These are phyloP conservation scores for Vanacampus margaritifer DNA, from an alignment of 2,113 vertebrate species.

Conservation along the genomic window DNA sequence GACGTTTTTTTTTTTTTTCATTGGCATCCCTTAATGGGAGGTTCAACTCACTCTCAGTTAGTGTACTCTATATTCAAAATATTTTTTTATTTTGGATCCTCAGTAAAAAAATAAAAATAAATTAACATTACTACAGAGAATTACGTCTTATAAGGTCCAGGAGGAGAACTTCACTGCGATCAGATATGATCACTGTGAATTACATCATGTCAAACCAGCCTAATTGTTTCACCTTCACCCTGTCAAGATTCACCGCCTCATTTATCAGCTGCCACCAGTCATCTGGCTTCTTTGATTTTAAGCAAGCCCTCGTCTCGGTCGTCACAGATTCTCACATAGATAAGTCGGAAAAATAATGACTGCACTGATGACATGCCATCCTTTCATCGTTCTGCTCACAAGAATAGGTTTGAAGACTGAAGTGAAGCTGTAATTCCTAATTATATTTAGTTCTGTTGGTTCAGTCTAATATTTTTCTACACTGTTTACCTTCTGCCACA, in stretches of 20 bases:
- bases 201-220: constrained; percentile 39
- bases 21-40: too few species aligned
- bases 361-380: constrained; percentile 20
- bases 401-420: background rate
- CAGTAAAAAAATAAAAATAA: background rate
- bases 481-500: constrained; percentile 14
- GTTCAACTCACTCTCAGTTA: too few species aligned
- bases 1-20: too few species aligned
- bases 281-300: constrained; percentile 58
- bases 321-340: constrained; percentile 52
- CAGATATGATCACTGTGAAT: constrained; percentile 32
- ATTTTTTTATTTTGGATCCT: background rate
- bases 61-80: background rate
- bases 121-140: background rate
- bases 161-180: constrained; percentile 20
- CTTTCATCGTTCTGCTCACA: constrained; percentile 11
- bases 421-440: background rate
- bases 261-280: constrained; percentile 40
- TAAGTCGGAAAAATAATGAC: constrained; percentile 45
- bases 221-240: constrained; percentile 42
- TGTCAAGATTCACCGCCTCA: constrained; percentile 44
- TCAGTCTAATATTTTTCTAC: constrained; percentile 5
- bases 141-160: constrained; percentile 4
- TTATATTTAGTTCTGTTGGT: constrained; percentile 12
- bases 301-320: constrained; percentile 41